These are phyloP conservation scores for Parasteatoda tepidariorum DNA, from an alignment of 1,140 invertebrate species.

Conservation along the genomic window DNA sequence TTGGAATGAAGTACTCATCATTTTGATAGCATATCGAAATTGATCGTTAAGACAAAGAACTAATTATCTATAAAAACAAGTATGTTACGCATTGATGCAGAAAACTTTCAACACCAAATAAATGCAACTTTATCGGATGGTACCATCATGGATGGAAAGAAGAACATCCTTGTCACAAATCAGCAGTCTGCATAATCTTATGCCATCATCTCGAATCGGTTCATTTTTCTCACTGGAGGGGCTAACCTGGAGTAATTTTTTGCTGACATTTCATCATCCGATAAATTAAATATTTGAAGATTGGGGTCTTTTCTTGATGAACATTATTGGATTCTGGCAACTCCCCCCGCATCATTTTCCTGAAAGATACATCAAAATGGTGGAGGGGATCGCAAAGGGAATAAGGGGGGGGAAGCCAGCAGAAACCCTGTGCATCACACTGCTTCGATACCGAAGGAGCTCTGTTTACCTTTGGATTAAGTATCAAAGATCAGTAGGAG, in stretches of 20 bases:
- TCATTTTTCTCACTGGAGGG: too few relatives aligned
- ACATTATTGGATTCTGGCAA: background rate
- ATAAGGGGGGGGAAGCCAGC: background rate
- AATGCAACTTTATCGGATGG: too few relatives aligned
- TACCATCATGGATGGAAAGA: too few relatives aligned
- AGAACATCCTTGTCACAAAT: too few relatives aligned
- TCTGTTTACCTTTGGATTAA: slow-evolving; percentile 55
- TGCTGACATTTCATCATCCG: background rate
- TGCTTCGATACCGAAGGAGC: background rate
- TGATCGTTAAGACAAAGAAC: too few relatives aligned
- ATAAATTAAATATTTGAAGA: background rate
- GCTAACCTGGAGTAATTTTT: background rate
- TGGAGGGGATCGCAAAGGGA: background rate
- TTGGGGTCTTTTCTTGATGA: background rate
- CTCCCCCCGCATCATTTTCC: background rate
- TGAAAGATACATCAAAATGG: background rate
- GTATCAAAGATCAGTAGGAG: slow-evolving; percentile 22
- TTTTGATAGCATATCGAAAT: too few relatives aligned
- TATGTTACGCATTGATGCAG: too few relatives aligned
- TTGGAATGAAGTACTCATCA: too few relatives aligned
- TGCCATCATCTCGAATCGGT: too few relatives aligned
- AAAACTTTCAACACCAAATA: too few relatives aligned
- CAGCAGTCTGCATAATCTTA: too few relatives aligned
- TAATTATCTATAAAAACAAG: too few relatives aligned
- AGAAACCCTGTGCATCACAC: background rate